Conservation (phyloP, 1,140 invertebrate species). For the Zaprionus tsacasi region DNA sequence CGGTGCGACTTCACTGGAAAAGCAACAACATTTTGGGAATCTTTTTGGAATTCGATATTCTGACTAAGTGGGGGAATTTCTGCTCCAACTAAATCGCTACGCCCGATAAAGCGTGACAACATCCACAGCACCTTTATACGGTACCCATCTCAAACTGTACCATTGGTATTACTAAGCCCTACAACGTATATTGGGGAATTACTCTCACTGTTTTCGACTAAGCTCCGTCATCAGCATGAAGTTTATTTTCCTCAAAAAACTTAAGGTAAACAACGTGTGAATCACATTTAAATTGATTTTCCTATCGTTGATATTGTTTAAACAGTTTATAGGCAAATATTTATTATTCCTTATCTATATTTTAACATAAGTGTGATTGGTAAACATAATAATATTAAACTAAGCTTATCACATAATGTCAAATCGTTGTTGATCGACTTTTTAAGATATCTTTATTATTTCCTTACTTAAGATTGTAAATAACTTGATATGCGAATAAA, state of each 20-base stretch:
- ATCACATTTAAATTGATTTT: background rate
- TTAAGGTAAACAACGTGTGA: background rate
- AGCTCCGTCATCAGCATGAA: background rate
- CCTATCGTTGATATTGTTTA: background rate
- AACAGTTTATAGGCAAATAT: background rate
- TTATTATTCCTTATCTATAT: background rate
- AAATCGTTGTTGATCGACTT: background rate
- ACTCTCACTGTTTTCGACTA: background rate
- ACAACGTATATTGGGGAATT: background rate
- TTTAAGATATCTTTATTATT: background rate
- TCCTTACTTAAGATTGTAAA: background rate
- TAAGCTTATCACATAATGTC: background rate
- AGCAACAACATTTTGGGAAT: constrained; percentile 21
- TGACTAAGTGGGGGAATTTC: constrained; percentile 45
- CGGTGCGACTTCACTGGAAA: constrained; percentile 58
- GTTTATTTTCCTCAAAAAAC: background rate
- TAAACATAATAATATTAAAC: background rate
- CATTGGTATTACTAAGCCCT: background rate
- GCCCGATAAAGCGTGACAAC: constrained; percentile 6
- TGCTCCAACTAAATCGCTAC: background rate
- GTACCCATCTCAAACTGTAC: background rate
- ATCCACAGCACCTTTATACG: background rate
- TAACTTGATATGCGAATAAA: background rate
- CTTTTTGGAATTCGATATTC: constrained; percentile 52
- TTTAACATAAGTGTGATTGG: background rate